Base-by-base conservation (phyloP, 1,140 invertebrate species). In the Tetranychus urticae region DNA sequence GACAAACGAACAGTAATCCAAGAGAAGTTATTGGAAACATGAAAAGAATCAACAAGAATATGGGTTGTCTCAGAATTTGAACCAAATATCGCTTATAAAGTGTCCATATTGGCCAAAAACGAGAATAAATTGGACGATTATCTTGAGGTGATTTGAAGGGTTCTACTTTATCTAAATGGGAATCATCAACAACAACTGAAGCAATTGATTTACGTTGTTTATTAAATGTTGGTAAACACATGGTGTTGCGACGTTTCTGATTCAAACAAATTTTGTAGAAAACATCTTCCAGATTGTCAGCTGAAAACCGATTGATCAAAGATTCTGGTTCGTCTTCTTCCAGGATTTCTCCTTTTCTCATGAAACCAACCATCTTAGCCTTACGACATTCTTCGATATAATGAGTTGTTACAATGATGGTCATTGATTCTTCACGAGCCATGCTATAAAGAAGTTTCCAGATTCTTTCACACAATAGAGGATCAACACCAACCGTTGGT, bases 1-100 rank as follows among this genome's bases (percentile, higher is more conserved):
- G 90, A 34, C 89, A 86, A 64, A 91, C 70, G 72, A 88, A 94
- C 76, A 96, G 94, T 5, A 93, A 77, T 59, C 90, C 83, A 23
- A 88, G 86, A 75, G 92, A 87, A 72, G 87, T 81, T 3, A 89
- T 83, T 42, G 89, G 89, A 66, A 93, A 73, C 7, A 84, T 81
- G 68, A 92, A 90, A 67, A 92, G 87, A 73, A 93, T 92, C 45
- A 73, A 56, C n/a, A 74, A 59, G 61, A 73, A 23, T 0, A 42
- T 47, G 2, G 47, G 48, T 12, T 62, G 39, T n/a, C 65, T 50
- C 36, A 34, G 59, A 7, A 59, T 10, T 47, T 58, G 56, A 61
- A 73, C 7, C 12, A 58, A 34, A 33, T 58, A 58, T 10, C 42
- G n/a, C 23, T 35, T 31, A 58, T 39, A 8, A 35, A 46, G 37